phyloP scores from a whole-genome alignment of 2,888 invertebrate species.

The Tipula unca region DNA sequence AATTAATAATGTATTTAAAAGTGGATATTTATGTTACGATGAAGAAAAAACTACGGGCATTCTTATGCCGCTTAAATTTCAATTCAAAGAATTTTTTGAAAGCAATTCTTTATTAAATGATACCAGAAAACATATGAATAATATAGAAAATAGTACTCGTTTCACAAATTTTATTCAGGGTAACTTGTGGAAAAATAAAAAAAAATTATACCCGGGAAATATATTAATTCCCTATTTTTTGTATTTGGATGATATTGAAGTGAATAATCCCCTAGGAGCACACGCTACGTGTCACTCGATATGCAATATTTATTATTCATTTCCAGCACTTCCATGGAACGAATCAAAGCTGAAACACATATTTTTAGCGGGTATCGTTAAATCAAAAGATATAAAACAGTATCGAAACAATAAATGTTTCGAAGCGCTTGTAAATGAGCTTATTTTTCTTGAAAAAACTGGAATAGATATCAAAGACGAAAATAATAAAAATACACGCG shows the following conservation, averaged over 20 bases:
- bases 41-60: not conserved
- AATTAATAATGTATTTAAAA: constrained; percentile 20
- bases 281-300: constrained; percentile 20
- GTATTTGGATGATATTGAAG: not conserved
- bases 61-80: constrained; percentile 19
- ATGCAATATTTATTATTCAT: constrained; percentile 21
- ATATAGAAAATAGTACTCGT: not conserved
- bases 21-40: not conserved
- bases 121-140: constrained; percentile 9
- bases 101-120: constrained; percentile 18
- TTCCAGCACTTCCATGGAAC: constrained; percentile 16
- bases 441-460: constrained; percentile 19
- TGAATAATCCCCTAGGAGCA: constrained; percentile 14
- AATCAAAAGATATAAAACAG: constrained; percentile 20
- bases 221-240: not conserved
- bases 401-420: constrained; percentile 21
- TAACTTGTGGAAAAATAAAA: constrained; percentile 24
- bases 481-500: not conserved
- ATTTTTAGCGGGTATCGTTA: constrained; percentile 22
- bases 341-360: constrained; percentile 20
- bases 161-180: constrained; percentile 24
- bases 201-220: constrained; percentile 1
- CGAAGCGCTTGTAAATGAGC: constrained; percentile 20
- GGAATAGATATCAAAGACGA: constrained; percentile 20
- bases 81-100: constrained; percentile 24